Conservation (phyloP, 2,888 invertebrate genomes). For the Rhingia rostrata region DNA sequence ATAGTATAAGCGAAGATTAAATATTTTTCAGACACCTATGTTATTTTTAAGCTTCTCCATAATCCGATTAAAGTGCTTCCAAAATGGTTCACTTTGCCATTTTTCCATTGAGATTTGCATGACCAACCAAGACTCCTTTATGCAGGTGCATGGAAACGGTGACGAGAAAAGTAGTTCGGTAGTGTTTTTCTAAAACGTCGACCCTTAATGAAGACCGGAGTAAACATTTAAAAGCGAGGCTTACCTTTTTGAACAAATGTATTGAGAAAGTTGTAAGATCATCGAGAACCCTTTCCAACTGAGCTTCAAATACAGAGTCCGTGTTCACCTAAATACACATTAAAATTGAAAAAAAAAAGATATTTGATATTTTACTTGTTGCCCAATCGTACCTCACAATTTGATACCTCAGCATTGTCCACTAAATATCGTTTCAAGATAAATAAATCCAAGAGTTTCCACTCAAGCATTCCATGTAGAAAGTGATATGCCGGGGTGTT, state of each 20-base stretch:
- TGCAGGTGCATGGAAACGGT: conserved; percentile 85
- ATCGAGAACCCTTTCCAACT: conserved; percentile 77
- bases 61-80: conserved; percentile 82
- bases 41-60: conserved; percentile 78
- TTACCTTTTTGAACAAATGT: conserved; percentile 77
- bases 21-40: conserved; percentile 68
- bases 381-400: conserved; percentile 14
- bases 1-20: background rate
- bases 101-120: conserved; percentile 83
- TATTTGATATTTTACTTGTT: background rate
- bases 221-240: background rate
- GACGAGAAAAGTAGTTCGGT: conserved; percentile 83
- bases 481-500: conserved; percentile 81
- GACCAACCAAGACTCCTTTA: conserved; percentile 85
- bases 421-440: conserved; percentile 76
- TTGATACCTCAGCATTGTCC: background rate
- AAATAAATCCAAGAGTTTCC: conserved; percentile 81
- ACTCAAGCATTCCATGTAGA: conserved; percentile 81
- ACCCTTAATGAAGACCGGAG: conserved; percentile 1
- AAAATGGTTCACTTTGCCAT: conserved; percentile 80
- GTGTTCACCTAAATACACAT: background rate
- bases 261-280: conserved; percentile 78
- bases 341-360: background rate
- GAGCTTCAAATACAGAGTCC: conserved; percentile 58
- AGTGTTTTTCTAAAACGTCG: conserved; percentile 79